Conservation (phyloP, 64 coral and sea anemone species). For the Pachyseris speciosa region DNA sequence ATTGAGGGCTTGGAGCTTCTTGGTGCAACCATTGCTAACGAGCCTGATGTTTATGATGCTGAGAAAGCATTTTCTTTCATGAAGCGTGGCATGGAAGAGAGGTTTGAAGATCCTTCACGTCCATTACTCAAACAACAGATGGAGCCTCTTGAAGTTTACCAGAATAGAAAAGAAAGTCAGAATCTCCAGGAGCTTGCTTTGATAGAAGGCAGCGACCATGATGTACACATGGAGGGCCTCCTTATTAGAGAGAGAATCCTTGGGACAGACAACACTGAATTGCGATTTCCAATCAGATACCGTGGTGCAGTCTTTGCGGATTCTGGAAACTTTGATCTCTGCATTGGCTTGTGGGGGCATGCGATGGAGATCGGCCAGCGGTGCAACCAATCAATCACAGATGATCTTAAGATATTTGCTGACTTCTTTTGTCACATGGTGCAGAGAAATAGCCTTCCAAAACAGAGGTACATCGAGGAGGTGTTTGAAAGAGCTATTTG, state of each 20-base stretch:
- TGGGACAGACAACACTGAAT: constrained; percentile 60
- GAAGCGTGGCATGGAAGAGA: constrained; percentile 62
- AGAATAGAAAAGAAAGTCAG: constrained; percentile 80
- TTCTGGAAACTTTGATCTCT: constrained; percentile 83
- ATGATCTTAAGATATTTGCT: constrained; percentile 82
- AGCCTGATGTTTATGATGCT: constrained; percentile 68
- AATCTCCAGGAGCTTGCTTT: constrained; percentile 49
- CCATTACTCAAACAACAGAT: constrained; percentile 45
- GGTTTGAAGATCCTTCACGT: constrained; percentile 28
- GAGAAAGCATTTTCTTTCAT: constrained; percentile 69
- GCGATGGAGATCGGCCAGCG: constrained; percentile 87
- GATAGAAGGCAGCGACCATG: constrained; percentile 42
- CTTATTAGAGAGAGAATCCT: constrained; percentile 87
- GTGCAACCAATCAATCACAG: constrained; percentile 55
- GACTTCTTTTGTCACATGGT: constrained; percentile 91
- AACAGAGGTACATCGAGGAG: constrained; percentile 39
- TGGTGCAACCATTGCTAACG: constrained; percentile 85
- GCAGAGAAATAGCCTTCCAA: constrained; percentile 70
- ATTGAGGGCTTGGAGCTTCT: constrained; percentile 78
- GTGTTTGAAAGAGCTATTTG: constrained; percentile 59
- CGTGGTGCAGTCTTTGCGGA: constrained; percentile 88
- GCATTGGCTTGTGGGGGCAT: constrained; percentile 85
- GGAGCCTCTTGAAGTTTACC: constrained; percentile 76
- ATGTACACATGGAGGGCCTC: constrained; percentile 83
- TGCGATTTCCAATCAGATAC: constrained; percentile 76